Percentiles rank a stretch among this genome's conserved stretches.
These are phyloP conservation scores for Epizoanthus illoricatus DNA, from an alignment of 92 coral and sea anemone genomes.

Conservation along the genomic window DNA sequence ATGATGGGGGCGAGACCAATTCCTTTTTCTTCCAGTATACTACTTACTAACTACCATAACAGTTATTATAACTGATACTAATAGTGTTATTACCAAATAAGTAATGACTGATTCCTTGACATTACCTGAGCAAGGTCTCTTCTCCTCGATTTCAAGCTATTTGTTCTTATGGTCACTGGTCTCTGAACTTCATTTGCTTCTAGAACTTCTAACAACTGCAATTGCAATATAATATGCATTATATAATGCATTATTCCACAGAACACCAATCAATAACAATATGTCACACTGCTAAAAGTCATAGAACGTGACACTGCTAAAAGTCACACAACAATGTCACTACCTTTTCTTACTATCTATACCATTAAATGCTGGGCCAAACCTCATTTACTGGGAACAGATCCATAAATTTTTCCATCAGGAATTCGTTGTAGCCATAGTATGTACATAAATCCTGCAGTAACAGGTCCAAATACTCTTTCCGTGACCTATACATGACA, in stretches of 20 bases:
- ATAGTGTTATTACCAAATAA: no score
- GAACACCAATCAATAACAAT: no score
- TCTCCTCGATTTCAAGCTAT: constrained; percentile 86
- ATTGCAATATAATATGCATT: background rate
- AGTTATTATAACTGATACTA: background rate
- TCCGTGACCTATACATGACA: constrained; percentile 64
- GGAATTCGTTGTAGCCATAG: constrained; percentile 89
- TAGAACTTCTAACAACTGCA: constrained; percentile 81
- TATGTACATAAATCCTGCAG: constrained; percentile 79
- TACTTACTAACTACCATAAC: no score
- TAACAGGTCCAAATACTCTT: constrained; percentile 82
- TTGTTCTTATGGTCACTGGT: constrained; percentile 93
- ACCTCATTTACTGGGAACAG: constrained; percentile 95
- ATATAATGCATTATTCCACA: no score
- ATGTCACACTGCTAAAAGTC: no score
- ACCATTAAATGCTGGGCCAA: background rate
- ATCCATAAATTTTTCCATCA: constrained; percentile 89
- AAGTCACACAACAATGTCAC: background rate
- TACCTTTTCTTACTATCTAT: no score
- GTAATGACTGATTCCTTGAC: background rate
- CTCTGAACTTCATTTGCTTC: constrained; percentile 97
- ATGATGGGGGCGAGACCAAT: no score
- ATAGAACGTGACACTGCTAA: background rate
- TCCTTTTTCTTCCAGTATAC: no score
- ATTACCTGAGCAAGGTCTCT: constrained; percentile 95